A percentile compares a stretch with the other conserved stretches of the same genome.
Conservation (phyloP, 2,797 vertebrate species). For the Clarias platycephalus region DNA sequence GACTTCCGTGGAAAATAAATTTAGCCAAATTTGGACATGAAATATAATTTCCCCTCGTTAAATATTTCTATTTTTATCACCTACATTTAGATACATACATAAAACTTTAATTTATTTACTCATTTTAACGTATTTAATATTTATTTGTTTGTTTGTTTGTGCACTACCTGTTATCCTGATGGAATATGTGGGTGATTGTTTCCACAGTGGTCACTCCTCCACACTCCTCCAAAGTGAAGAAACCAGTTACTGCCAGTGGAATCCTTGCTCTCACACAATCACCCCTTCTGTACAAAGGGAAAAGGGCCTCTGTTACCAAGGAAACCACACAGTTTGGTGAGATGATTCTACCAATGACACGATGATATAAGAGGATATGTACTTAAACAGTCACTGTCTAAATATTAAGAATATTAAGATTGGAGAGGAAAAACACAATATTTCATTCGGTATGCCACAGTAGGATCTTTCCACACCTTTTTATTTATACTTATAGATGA, state of each 20-base stretch:
- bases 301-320: slow-evolving; percentile 55
- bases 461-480: background rate
- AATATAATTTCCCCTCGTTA: background rate
- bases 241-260: slow-evolving; percentile 78
- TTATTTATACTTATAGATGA: background rate
- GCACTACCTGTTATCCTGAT: background rate
- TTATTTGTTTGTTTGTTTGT: background rate
- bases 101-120: no score
- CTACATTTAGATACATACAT: background rate
- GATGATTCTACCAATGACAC: background rate
- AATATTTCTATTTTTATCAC: background rate
- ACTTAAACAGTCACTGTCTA: background rate
- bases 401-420: background rate
- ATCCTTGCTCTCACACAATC: slow-evolving; percentile 89
- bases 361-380: background rate
- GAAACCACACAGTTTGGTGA: slow-evolving; percentile 51
- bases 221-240: slow-evolving; percentile 66
- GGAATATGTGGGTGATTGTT: background rate
- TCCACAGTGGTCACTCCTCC: slow-evolving; percentile 71
- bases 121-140: no score
- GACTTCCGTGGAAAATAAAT: background rate
- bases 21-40: background rate
- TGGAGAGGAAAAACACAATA: background rate
- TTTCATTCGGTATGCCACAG: background rate
- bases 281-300: slow-evolving; percentile 83